phyloP scores from a whole-genome alignment of 2,113 vertebrate genomes.

The Ailuropoda melanoleuca region DNA sequence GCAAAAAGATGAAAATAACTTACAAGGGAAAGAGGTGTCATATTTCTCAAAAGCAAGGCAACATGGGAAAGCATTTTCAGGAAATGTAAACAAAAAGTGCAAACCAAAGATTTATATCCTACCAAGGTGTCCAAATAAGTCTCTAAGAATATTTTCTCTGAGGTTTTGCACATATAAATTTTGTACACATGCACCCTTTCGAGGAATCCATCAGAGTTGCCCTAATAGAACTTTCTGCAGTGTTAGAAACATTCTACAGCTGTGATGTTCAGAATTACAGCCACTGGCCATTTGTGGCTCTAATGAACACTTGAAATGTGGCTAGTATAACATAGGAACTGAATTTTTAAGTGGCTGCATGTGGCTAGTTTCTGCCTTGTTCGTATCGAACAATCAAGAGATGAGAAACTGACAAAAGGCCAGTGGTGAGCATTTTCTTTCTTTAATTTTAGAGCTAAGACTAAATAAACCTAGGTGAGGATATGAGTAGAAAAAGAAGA shows the following conservation, averaged over 20 bases:
- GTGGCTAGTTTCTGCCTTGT: not conserved
- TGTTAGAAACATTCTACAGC: not conserved
- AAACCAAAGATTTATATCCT: not conserved
- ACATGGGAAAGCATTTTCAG: not conserved
- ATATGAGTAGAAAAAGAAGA: not conserved
- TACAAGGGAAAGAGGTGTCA: not conserved
- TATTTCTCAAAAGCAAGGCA: not conserved
- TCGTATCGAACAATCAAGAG: not conserved
- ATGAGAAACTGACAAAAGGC: not conserved
- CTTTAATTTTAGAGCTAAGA: not conserved
- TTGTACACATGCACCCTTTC: not conserved
- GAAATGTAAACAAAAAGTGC: not conserved
- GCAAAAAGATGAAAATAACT: not conserved
- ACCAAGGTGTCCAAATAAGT: not conserved
- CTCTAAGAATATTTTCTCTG: not conserved
- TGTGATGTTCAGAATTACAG: not conserved
- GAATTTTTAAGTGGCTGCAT: not conserved
- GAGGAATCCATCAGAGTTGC: not conserved
- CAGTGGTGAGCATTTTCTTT: not conserved
- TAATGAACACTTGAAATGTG: not conserved
- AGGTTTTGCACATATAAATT: not conserved
- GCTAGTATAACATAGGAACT: not conserved
- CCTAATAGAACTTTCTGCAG: not conserved
- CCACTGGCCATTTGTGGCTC: not conserved
- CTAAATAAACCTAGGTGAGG: not conserved